Conservation (phyloP, 1,140 invertebrate genomes). For the Caerostris extrusa region DNA sequence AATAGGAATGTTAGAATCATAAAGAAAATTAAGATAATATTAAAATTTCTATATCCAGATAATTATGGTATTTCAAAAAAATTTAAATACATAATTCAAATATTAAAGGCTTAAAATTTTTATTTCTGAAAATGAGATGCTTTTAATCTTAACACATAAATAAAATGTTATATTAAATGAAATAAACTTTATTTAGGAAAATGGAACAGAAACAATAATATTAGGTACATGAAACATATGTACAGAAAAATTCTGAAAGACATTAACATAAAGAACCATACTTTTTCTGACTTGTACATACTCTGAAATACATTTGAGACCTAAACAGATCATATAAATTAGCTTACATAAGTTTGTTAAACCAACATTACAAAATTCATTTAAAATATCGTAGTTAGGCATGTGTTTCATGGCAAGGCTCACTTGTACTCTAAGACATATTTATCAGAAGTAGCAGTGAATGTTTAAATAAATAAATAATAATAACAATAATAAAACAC, state of each 20-base stretch:
- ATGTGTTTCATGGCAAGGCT: slow-evolving; percentile 32
- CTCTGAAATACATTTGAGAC: slow-evolving; percentile 51
- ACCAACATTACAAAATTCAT: slow-evolving; percentile 20
- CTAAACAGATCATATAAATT: slow-evolving; percentile 42
- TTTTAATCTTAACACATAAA: not conserved
- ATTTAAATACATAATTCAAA: too few species aligned
- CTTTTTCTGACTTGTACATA: slow-evolving; percentile 52
- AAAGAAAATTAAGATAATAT: too few species aligned
- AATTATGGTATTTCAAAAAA: too few species aligned
- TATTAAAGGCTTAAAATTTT: too few species aligned
- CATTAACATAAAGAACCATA: slow-evolving; percentile 68
- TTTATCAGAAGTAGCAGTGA: not conserved
- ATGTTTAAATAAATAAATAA: not conserved
- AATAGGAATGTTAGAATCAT: too few species aligned
- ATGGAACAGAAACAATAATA: slow-evolving; percentile 74
- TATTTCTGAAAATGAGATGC: not conserved
- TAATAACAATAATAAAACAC: too few species aligned
- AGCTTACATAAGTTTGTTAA: not conserved
- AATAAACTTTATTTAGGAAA: slow-evolving; percentile 76
- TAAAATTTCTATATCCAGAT: too few species aligned
- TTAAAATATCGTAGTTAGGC: not conserved
- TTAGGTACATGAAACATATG: slow-evolving; percentile 69
- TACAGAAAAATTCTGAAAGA: slow-evolving; percentile 74
- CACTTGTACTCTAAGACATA: slow-evolving; percentile 12
- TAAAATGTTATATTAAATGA: slow-evolving; percentile 45